phyloP scores from a whole-genome alignment of 2,113 vertebrate genomes.

The Boleophthalmus pectinirostris region DNA sequence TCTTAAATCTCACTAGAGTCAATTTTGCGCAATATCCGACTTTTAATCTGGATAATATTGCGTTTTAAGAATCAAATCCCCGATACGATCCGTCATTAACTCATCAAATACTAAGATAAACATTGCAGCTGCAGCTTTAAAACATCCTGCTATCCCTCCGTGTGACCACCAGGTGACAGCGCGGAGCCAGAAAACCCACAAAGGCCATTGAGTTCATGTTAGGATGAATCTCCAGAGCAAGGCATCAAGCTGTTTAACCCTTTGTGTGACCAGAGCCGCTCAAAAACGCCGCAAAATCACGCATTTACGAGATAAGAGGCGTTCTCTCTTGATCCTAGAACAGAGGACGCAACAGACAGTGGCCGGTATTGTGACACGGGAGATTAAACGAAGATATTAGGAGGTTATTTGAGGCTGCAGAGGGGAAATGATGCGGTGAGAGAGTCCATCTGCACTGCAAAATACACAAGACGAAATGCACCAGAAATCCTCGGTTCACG shows the following conservation, averaged over 20 bases:
- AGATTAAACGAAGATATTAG: not conserved
- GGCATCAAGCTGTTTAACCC: conserved; percentile 37
- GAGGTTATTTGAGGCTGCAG: not conserved
- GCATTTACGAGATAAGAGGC: not conserved
- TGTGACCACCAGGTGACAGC: conserved; percentile 49
- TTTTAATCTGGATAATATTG: no score
- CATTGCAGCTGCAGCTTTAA: no score
- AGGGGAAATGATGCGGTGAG: conserved; percentile 5
- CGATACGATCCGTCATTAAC: no score
- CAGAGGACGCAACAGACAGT: not conserved
- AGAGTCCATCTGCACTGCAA: conserved; percentile 18
- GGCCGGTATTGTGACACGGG: not conserved
- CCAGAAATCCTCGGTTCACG: not conserved
- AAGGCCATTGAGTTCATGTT: conserved; percentile 37
- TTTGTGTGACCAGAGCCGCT: not conserved
- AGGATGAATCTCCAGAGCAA: not conserved
- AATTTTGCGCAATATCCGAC: no score
- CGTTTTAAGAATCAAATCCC: no score
- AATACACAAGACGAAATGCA: conserved; percentile 8
- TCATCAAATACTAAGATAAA: no score
- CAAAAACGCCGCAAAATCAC: not conserved
- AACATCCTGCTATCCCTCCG: not conserved
- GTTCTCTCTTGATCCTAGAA: not conserved
- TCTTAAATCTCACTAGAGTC: no score
- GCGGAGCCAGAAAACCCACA: conserved; percentile 18